Conservation (phyloP, 2,888 invertebrate species). For the Xanthia togata region DNA sequence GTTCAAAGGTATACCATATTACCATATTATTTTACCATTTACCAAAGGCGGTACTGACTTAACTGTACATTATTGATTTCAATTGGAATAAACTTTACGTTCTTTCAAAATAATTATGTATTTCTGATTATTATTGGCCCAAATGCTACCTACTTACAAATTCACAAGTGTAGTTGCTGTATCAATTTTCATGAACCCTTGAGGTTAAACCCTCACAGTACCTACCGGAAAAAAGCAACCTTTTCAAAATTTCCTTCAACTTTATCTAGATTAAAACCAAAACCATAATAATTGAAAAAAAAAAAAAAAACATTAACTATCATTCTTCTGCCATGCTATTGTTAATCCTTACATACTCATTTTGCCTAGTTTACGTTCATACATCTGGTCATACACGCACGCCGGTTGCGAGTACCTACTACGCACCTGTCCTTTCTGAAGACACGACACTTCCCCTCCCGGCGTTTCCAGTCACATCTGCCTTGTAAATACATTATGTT, state of each 20-base stretch:
- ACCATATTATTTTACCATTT: conserved; percentile 5
- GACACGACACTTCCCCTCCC: too few species aligned
- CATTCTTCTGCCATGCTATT: too few species aligned
- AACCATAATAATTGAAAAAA: neutral
- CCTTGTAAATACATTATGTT: too few species aligned
- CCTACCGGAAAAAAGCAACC: too few species aligned
- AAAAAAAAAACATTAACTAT: neutral
- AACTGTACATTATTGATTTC: conserved; percentile 8
- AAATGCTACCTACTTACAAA: neutral
- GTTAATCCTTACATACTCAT: too few species aligned
- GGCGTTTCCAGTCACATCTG: too few species aligned
- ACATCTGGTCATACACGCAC: too few species aligned
- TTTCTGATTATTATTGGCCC: neutral
- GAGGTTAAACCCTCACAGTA: too few species aligned
- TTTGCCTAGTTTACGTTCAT: too few species aligned
- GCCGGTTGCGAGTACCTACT: too few species aligned
- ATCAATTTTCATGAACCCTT: too few species aligned
- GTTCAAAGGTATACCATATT: conserved; percentile 34
- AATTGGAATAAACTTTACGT: conserved; percentile 35
- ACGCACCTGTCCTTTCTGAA: too few species aligned
- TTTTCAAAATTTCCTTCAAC: neutral
- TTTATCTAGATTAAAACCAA: neutral
- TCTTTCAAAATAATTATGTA: neutral
- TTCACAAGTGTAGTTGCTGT: neutral
- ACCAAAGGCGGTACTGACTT: neutral